A percentile compares a stretch with the other conserved stretches of the same genome.
These are phyloP conservation scores for Aphidius gifuensis DNA, from an alignment of 1,140 invertebrate species.

Conservation along the genomic window DNA sequence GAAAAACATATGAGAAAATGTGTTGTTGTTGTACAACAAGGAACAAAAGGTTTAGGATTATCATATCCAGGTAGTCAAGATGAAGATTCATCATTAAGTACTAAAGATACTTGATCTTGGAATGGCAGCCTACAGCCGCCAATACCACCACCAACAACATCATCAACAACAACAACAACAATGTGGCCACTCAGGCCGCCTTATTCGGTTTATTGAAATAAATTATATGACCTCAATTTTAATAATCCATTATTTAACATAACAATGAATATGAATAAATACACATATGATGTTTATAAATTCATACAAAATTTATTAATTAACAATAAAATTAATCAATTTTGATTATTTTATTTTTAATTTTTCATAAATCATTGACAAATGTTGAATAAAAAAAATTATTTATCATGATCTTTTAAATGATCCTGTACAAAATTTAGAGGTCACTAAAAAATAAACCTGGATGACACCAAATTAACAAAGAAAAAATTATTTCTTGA, in stretches of 20 bases:
- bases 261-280: too few species aligned
- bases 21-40: slow-evolving; percentile 90
- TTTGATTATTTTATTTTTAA: too few species aligned
- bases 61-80: slow-evolving; percentile 56
- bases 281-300: too few species aligned
- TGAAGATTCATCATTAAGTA: slow-evolving; percentile 59
- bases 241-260: background rate
- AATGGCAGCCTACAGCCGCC: slow-evolving; percentile 56
- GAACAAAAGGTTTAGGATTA: slow-evolving; percentile 58
- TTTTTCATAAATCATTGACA: too few species aligned
- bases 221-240: background rate
- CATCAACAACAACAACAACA: slow-evolving; percentile 38
- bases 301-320: too few species aligned
- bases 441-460: too few species aligned
- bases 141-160: slow-evolving; percentile 46
- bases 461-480: too few species aligned
- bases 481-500: too few species aligned
- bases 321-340: too few species aligned
- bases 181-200: slow-evolving; percentile 52
- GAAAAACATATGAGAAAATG: slow-evolving; percentile 99
- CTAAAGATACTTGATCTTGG: slow-evolving; percentile 58
- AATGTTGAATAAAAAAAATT: too few species aligned
- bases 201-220: slow-evolving; percentile 50
- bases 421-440: too few species aligned
- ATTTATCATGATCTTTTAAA: too few species aligned